Evolutionary conservation across 2,113 vertebrate genomes (phyloP).

Genomic region (Anolis carolinensis): DNA sequence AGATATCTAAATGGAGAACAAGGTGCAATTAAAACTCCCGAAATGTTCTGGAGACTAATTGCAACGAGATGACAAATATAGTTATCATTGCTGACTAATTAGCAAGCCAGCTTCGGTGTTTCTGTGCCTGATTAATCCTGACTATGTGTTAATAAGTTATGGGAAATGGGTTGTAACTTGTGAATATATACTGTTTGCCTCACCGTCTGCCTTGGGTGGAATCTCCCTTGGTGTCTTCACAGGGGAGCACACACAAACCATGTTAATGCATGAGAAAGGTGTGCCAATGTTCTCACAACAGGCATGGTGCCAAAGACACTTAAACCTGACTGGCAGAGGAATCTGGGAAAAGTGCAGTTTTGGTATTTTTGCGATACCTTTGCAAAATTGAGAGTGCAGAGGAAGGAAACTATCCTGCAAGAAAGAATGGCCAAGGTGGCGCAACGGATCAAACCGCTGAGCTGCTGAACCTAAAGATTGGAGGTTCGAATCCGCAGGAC

Average conservation of each 20-base stretch:
- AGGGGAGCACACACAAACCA: too few relatives aligned
- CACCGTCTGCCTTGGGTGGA: neutral
- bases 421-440: too few relatives aligned
- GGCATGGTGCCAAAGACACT: accelerated
- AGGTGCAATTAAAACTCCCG: conserved; percentile 81
- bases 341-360: neutral
- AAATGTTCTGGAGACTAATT: conserved; percentile 82
- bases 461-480: too few relatives aligned
- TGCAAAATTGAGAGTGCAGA: too few relatives aligned
- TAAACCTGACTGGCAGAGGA: accelerated
- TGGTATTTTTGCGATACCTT: too few relatives aligned
- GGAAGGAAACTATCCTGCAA: too few relatives aligned
- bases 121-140: conserved; percentile 79
- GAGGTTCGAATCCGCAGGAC: too few relatives aligned
- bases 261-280: neutral
- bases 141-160: conserved; percentile 78
- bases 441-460: too few relatives aligned
- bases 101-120: conserved; percentile 74
- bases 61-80: conserved; percentile 83
- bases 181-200: conserved; percentile 39
- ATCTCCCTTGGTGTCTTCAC: neutral
- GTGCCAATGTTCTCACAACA: neutral
- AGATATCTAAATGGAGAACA: conserved; percentile 81
- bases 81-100: conserved; percentile 84
- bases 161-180: conserved; percentile 48